Base-by-base conservation (phyloP, 2,888 invertebrate genomes). In the Calliopum simillimum region DNA sequence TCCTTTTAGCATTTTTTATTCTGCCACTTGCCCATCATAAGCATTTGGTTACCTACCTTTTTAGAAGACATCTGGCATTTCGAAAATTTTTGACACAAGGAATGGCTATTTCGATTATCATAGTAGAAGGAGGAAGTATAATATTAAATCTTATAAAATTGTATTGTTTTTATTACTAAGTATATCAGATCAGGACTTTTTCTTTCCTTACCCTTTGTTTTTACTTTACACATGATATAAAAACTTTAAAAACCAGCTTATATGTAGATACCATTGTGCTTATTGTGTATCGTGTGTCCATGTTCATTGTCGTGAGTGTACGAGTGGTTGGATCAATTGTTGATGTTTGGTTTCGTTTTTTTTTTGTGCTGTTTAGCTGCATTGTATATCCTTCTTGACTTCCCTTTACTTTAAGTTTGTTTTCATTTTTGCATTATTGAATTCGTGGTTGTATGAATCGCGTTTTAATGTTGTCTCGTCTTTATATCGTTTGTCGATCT, bases 381-480 rank as follows among this genome's bases (percentile, higher is more conserved):
- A 8, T 2, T 21, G 59, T 59, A 33, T 33, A 67, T 67, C 67
- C 58, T 59, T 58, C 25, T 49, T 47, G 59, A n/a, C 3, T 59
- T 59, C 21, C 41, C 41, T 59, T 67, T 67, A 19, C 33, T 12
- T 55, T 56, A 16, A 43, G 23, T 44, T 47, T 49, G 49, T 58
- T 59, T 58, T 59, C 13, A 3, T 59, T 46, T 41, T 47, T 59
- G 44, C n/a, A 61, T 66, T 47, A 21, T 49, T 43, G 53, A 66
- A 70, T 59, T 70, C 61, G 65, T 70, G 70, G 59, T 55, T 65
- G 19, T 33, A 8, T 47, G 70, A 51, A 66, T 70, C 53, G 70
- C 61, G 61, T 51, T 66, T 53, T 61, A 44, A 21, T 58, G 59
- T 61, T 65, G 68, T 68, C 51, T 59, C 51, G 19, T 12, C 59